Conservation (phyloP, 1,140 invertebrate species). For the Leptestheria dahalacensis region DNA sequence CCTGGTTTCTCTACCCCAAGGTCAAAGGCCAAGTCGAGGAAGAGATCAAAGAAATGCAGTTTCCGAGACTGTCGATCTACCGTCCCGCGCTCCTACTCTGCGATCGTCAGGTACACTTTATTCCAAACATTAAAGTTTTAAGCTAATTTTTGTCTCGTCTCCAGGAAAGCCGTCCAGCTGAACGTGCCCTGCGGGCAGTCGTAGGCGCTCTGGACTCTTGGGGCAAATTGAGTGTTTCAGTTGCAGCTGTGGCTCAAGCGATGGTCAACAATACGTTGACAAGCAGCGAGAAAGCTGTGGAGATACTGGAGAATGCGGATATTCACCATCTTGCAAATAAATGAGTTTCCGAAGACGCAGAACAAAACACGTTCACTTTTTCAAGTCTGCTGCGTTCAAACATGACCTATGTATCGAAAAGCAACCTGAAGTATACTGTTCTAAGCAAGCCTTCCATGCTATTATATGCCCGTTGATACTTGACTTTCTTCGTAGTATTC, state of each 20-base stretch:
- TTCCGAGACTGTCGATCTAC: conserved; percentile 26
- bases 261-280: conserved; percentile 17
- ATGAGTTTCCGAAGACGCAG: background rate
- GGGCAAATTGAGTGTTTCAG: conserved; percentile 19
- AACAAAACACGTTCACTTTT: too few species aligned
- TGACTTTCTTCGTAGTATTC: too few species aligned
- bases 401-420: too few species aligned
- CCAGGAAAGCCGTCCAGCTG: conserved; percentile 1
- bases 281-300: background rate
- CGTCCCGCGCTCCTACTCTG: conserved; percentile 25
- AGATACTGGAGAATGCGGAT: background rate
- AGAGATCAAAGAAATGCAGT: conserved; percentile 22
- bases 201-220: conserved; percentile 18
- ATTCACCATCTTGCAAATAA: background rate
- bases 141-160: background rate
- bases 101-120: conserved; percentile 22
- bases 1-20: conserved; percentile 24
- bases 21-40: conserved; percentile 28
- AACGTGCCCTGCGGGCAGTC: conserved; percentile 5
- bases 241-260: conserved; percentile 18
- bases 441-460: too few species aligned
- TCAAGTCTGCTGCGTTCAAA: too few species aligned
- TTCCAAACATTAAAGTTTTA: conserved; percentile 20
- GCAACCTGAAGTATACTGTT: too few species aligned
- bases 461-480: too few species aligned